Percentiles rank a stretch among this genome's conserved stretches.
These are phyloP conservation scores for Semaprochilodus insignis DNA, from an alignment of 2,797 vertebrate genomes.

Conservation along the genomic window DNA sequence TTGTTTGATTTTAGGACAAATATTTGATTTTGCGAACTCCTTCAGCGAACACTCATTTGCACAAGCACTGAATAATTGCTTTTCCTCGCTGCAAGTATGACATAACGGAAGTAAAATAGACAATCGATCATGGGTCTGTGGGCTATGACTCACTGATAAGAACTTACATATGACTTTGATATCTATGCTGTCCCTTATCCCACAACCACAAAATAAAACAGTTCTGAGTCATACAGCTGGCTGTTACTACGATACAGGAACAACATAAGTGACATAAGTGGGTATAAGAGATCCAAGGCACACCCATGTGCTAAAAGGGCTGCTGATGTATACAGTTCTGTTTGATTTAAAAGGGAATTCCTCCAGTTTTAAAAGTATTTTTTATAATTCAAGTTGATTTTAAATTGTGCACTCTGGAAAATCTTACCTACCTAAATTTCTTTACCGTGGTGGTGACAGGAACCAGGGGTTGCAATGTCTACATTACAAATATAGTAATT, in stretches of 20 bases:
- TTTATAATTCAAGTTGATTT: too few relatives aligned
- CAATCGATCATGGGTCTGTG: background rate
- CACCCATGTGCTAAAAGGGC: conserved; percentile 63
- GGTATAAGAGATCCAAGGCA: conserved; percentile 38
- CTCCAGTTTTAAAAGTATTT: too few relatives aligned
- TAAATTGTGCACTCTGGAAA: too few relatives aligned
- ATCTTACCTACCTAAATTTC: too few relatives aligned
- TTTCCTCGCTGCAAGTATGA: background rate
- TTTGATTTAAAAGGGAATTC: background rate
- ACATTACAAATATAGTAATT: too few relatives aligned
- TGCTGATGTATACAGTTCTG: conserved; percentile 21
- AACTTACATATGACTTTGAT: background rate
- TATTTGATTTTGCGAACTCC: too few relatives aligned
- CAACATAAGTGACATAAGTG: conserved; percentile 55
- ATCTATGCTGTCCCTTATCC: background rate
- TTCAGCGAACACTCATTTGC: too few relatives aligned
- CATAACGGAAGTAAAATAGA: background rate
- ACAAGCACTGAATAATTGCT: background rate
- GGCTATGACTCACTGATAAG: conserved; percentile 18
- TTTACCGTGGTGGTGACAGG: too few relatives aligned
- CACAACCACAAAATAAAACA: conserved; percentile 7
- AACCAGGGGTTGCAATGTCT: too few relatives aligned
- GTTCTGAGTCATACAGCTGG: conserved; percentile 61
- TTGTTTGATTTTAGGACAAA: too few relatives aligned
- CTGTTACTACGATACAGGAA: conserved; percentile 54